Percentiles rank a stretch among this genome's conserved stretches.
phyloP scores from a whole-genome alignment of 2,888 invertebrate genomes.

The Pristionchus fissidentatus region DNA sequence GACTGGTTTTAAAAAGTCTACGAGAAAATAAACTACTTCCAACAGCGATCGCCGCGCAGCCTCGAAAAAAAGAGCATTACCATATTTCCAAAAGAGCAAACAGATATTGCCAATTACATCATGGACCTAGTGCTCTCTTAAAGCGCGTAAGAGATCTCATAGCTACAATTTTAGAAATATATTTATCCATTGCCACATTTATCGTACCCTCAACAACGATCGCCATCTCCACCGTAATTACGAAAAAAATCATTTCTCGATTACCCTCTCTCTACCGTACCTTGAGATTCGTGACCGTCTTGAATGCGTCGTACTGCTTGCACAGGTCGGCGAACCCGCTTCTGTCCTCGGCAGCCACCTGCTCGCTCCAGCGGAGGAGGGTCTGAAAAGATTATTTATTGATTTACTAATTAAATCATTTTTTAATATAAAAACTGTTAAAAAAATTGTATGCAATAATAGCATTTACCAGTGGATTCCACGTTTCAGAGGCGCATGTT shows the following conservation, averaged over 20 bases:
- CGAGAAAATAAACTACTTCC: no score
- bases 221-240: neutral
- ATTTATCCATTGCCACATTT: neutral
- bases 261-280: neutral
- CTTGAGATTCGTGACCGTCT: constrained; percentile 35
- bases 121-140: no score
- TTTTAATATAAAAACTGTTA: no score
- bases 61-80: no score
- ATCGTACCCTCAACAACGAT: neutral
- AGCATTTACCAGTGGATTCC: no score
- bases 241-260: neutral
- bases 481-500: no score
- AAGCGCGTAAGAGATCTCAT: neutral
- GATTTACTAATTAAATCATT: no score
- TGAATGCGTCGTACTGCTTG: neutral
- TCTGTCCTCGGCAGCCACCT: constrained; percentile 4
- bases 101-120: no score
- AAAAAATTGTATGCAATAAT: no score
- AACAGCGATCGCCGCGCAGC: no score
- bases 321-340: constrained; percentile 45
- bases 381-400: neutral
- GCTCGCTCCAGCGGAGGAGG: constrained; percentile 41
- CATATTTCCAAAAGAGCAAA: no score
- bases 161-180: neutral
- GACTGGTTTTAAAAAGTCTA: no score